phyloP scores from a whole-genome alignment of 2,113 vertebrate genomes.

The Microtus oregoni region DNA sequence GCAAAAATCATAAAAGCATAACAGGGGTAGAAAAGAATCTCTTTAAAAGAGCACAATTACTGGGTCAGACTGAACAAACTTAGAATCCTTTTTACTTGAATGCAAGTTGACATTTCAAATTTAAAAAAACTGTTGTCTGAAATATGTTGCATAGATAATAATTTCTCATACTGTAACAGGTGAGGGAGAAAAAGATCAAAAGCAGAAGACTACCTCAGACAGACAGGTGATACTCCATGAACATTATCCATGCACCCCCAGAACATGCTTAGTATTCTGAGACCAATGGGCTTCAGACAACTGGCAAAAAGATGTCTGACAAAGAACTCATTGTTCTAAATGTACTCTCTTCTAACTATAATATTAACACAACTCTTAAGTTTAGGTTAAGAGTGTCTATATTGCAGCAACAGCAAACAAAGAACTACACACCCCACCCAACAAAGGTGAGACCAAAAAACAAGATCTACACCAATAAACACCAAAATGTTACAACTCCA shows the following conservation, averaged over 20 bases:
- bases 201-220: neutral
- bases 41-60: neutral
- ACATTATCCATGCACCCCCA: neutral
- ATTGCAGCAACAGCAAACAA: neutral
- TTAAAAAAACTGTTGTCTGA: slow-evolving; percentile 14
- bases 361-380: neutral
- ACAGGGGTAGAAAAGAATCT: neutral
- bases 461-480: neutral
- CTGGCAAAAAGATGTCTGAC: neutral
- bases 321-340: neutral
- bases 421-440: neutral
- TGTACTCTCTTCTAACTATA: neutral
- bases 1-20: slow-evolving; percentile 29
- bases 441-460: neutral
- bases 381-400: neutral
- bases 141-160: neutral
- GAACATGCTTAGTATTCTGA: neutral
- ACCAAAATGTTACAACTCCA: neutral
- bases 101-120: neutral
- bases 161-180: neutral
- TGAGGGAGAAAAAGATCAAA: neutral
- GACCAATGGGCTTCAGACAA: neutral
- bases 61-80: neutral
- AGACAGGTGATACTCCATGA: neutral
- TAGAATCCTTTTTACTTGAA: neutral